Percentiles rank a stretch among this genome's conserved stretches.
Evolutionary conservation across 1,140 invertebrate species (phyloP).

Genomic region (Hormaphis cornu): DNA sequence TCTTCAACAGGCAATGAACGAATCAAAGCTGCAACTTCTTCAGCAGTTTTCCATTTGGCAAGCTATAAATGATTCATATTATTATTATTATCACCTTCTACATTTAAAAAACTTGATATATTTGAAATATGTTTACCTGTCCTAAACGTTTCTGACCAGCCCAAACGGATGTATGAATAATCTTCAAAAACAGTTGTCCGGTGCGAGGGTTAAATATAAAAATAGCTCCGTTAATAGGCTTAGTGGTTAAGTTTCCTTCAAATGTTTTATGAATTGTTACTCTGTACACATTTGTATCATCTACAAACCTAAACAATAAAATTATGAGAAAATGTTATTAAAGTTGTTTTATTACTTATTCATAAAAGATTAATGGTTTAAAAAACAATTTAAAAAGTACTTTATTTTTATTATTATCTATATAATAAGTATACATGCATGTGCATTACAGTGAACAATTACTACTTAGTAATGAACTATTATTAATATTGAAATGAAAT

Average conservation of each 20-base stretch:
- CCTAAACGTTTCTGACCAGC: conserved; percentile 91
- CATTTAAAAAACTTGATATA: neutral
- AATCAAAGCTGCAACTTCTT: conserved; percentile 99
- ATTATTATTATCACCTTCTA: too few species aligned
- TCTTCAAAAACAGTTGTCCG: conserved; percentile 98
- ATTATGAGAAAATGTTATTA: neutral
- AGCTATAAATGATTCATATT: neutral
- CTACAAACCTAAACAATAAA: conserved; percentile 65
- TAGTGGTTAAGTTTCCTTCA: conserved; percentile 98
- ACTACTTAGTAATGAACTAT: too few species aligned
- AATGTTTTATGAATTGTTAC: conserved; percentile 99
- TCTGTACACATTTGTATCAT: conserved; percentile 98
- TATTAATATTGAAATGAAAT: too few species aligned
- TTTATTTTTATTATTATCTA: too few species aligned
- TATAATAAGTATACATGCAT: neutral
- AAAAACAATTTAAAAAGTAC: too few species aligned
- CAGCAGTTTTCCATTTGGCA: conserved; percentile 99
- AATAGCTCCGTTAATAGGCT: conserved; percentile 99
- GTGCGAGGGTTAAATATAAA: conserved; percentile 99
- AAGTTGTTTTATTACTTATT: too few species aligned
- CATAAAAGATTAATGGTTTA: too few species aligned
- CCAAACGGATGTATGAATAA: conserved; percentile 99
- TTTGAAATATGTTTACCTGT: conserved; percentile 44
- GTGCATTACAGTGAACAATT: too few species aligned
- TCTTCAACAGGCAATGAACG: conserved; percentile 97